Evolutionary conservation across 2,888 invertebrate species (phyloP), one percentile per base, ranked within the genome.

Genomic region (Thelaira solivaga): DNA sequence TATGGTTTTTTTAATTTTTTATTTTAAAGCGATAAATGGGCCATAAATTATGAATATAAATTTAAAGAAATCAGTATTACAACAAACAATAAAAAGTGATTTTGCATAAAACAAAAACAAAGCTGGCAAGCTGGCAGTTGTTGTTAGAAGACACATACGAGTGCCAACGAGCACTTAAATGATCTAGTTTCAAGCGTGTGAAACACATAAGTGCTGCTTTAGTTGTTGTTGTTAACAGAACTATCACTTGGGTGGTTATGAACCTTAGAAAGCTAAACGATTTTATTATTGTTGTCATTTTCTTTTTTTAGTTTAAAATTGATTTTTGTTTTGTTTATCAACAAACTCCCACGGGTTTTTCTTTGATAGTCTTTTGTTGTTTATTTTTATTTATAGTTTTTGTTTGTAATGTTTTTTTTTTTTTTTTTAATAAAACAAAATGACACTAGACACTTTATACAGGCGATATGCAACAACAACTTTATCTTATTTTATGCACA

Each of bases 311-410:
- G n/a, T n/a, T n/a, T n/a, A n/a, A n/a, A n/a, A n/a, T n/a, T n/a
- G 4, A 61, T n/a, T 29, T 20, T 39, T 53, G 26, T 57, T 24
- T 43, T 36, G 11, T 16, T n/a, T 29, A 39, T 8, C 34, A 41
- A 24, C 4, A 29, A 62, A 68, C 74, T 75, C 74, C 61, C 74
- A 75, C 74, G 67, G 49, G 20, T 34, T 39, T 59, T 61, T 61
- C 16, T 29, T 20, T 8, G 0, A n/a, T n/a, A n/a, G n/a, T n/a
- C n/a, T n/a, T 20, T 22, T 26, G 11, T 43, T 13, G 39, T 69
- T 61, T 55, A 0, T 34, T 43, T 45, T 24, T 20, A 24, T 61
- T 45, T 43, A 10, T 18, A 34, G 45, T 47, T 34, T n/a, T n/a
- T n/a, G 43, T 45, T 47, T 61, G 26, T 53, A 49, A 39, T 31